A percentile compares a stretch with the other conserved stretches of the same genome.
Evolutionary conservation across 2,113 vertebrate species (phyloP).

Genomic region (Potamarius usumacintae): DNA sequence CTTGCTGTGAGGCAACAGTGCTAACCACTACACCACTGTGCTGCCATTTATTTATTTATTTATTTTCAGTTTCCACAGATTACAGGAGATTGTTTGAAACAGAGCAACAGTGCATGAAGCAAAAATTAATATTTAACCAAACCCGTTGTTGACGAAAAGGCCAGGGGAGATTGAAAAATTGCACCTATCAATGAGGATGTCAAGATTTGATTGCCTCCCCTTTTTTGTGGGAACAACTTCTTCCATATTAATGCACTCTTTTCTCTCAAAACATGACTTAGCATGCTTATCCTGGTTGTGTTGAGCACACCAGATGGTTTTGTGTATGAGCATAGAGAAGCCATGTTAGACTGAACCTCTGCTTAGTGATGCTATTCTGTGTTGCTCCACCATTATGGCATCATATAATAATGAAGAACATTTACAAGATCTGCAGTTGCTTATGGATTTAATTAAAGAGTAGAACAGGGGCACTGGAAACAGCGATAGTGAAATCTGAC

Average conservation of each 20-base stretch:
- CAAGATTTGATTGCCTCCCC: slow-evolving; percentile 41
- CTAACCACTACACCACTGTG: too few species aligned
- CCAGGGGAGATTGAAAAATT: slow-evolving; percentile 54
- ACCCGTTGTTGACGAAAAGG: slow-evolving; percentile 56
- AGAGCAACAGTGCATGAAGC: background rate
- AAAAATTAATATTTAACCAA: slow-evolving; percentile 55
- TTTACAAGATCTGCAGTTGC: slow-evolving; percentile 10
- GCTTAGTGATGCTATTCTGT: slow-evolving; percentile 38
- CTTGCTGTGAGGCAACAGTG: too few species aligned
- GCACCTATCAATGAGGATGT: slow-evolving; percentile 63
- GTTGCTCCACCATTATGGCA: background rate
- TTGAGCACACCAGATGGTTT: slow-evolving; percentile 65
- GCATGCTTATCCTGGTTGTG: slow-evolving; percentile 64
- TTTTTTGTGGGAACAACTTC: slow-evolving; percentile 65
- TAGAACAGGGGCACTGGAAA: background rate
- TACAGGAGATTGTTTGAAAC: background rate
- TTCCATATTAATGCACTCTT: slow-evolving; percentile 61
- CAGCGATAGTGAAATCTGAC: slow-evolving; percentile 2
- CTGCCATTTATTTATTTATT: background rate
- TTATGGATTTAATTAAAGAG: slow-evolving; percentile 29
- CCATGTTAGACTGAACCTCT: background rate
- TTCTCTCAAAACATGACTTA: slow-evolving; percentile 60
- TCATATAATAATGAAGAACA: slow-evolving; percentile 24
- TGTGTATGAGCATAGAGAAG: slow-evolving; percentile 55
- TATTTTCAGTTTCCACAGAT: background rate